Conservation (phyloP, 2,797 vertebrate genomes). For the Sebastes kiyomatsui region DNA sequence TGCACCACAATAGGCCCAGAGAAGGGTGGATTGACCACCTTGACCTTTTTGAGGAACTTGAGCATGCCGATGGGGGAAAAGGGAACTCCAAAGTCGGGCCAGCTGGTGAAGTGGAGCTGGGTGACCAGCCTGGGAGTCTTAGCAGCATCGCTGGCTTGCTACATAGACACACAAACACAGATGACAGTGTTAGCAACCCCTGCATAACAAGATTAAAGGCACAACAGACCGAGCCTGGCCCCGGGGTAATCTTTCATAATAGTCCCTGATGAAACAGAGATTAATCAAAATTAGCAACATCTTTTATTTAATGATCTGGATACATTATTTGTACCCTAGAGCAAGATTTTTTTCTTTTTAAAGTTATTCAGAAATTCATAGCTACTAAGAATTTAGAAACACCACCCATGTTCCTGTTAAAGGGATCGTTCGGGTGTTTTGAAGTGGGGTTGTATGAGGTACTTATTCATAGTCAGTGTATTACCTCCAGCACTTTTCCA, state of each 20-base stretch:
- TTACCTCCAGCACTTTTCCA: accelerated
- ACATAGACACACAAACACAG: constrained; percentile 64
- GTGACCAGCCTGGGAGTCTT: constrained; percentile 90
- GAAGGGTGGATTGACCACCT: constrained; percentile 86
- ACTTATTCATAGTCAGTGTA: no score
- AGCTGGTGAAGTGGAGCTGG: constrained; percentile 98
- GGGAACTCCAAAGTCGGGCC: constrained; percentile 97
- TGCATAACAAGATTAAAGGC: not conserved
- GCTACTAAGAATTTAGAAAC: not conserved
- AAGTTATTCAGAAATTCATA: not conserved
- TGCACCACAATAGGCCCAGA: constrained; percentile 92
- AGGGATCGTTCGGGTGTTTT: not conserved
- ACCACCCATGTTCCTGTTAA: not conserved
- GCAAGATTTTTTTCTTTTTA: not conserved
- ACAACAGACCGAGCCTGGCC: not conserved
- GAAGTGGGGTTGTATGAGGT: not conserved
- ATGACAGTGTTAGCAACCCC: not conserved
- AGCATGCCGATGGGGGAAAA: constrained; percentile 99
- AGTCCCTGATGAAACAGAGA: not conserved
- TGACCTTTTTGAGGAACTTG: constrained; percentile 98
- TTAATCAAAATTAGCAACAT: not conserved
- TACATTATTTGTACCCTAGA: not conserved
- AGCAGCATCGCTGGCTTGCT: constrained; percentile 89
- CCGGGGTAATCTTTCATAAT: not conserved
- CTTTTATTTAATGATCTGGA: not conserved